phyloP scores from a whole-genome alignment of 1,140 invertebrate species.

The Cydia fagiglandana region DNA sequence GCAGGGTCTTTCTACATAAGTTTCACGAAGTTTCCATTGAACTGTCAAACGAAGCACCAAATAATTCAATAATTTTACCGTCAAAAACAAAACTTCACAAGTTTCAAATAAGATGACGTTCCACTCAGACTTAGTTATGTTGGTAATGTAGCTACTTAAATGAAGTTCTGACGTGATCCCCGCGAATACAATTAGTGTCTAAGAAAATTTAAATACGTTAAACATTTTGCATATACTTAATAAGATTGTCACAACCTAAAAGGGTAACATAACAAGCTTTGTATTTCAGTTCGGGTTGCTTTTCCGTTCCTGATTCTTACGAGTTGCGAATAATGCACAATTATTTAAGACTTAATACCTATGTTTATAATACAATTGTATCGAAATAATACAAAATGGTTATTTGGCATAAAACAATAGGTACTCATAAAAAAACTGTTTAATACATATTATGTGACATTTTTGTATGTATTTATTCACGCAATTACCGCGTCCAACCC shows the following conservation, averaged over 20 bases:
- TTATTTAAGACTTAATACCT: no score
- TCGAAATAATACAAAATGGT: no score
- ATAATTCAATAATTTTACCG: neutral
- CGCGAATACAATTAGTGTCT: conserved; percentile 17
- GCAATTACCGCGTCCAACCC: no score
- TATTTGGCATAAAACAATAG: no score
- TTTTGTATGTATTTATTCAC: no score
- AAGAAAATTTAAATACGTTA: neutral
- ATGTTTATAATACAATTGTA: no score
- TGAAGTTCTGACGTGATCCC: conserved; percentile 29
- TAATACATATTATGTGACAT: no score
- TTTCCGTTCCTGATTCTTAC: no score
- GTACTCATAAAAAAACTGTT: no score
- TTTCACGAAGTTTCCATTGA: neutral
- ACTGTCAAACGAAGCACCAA: neutral
- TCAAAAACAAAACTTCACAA: conserved; percentile 11
- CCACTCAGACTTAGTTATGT: conserved; percentile 10
- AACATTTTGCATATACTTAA: conserved; percentile 1
- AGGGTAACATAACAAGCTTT: neutral
- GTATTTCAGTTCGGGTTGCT: no score
- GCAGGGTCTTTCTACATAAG: neutral
- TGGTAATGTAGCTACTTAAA: conserved; percentile 12
- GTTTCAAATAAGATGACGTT: conserved; percentile 23
- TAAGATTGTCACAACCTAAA: neutral
- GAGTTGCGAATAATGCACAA: no score